phyloP scores from a whole-genome alignment of 2,888 invertebrate species.

The Leptarthrus brevirostris region DNA sequence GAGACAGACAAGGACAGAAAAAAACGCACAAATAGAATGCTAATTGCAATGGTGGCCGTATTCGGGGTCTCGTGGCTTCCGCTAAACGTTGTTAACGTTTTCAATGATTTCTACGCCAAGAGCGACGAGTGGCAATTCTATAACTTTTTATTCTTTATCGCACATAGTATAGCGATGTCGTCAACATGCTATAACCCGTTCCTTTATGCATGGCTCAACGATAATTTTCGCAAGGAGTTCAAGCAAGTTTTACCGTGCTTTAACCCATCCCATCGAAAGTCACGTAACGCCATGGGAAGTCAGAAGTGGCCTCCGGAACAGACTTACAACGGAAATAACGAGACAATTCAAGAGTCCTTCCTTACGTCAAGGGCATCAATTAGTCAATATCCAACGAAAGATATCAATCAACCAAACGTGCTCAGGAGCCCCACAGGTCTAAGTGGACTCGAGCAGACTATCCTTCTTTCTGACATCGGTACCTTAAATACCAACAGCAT shows the following conservation, averaged over 20 bases:
- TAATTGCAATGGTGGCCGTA: slow-evolving; percentile 96
- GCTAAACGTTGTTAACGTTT: slow-evolving; percentile 88
- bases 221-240: slow-evolving; percentile 90
- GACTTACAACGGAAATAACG: slow-evolving; percentile 81
- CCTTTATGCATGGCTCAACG: slow-evolving; percentile 97
- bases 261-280: slow-evolving; percentile 61
- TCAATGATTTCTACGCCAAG: slow-evolving; percentile 82
- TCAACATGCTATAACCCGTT: slow-evolving; percentile 97
- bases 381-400: slow-evolving; percentile 51
- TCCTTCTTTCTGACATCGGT: slow-evolving; percentile 49
- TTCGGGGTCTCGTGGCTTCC: slow-evolving; percentile 96
- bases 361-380: slow-evolving; percentile 68
- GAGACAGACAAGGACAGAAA: slow-evolving; percentile 91
- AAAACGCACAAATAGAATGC: slow-evolving; percentile 93
- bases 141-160: slow-evolving; percentile 86
- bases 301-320: slow-evolving; percentile 69
- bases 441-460: slow-evolving; percentile 49
- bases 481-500: slow-evolving; percentile 34
- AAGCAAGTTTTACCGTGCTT: slow-evolving; percentile 79
- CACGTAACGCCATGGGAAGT: slow-evolving; percentile 26
- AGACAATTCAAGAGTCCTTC: slow-evolving; percentile 77
- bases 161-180: slow-evolving; percentile 93
- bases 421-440: slow-evolving; percentile 57
- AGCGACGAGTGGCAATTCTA: slow-evolving; percentile 84
- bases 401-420: slow-evolving; percentile 57